Evolutionary conservation across 2,113 vertebrate genomes (phyloP).

Genomic region (Elachura formosa): DNA sequence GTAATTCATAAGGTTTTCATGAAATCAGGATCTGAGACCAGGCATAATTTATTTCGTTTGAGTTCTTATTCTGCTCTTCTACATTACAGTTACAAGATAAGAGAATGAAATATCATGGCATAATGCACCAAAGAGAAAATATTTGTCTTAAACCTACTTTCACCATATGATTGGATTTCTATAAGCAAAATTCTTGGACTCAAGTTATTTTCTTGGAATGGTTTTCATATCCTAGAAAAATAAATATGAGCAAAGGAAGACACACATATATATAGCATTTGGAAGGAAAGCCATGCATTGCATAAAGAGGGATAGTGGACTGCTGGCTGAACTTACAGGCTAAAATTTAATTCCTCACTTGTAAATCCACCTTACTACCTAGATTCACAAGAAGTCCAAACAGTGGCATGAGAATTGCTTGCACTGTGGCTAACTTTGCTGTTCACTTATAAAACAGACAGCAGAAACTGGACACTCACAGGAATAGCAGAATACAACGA

Average conservation of each 20-base stretch:
- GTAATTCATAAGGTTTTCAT: not conserved
- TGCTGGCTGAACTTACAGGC: not conserved
- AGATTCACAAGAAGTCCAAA: not conserved
- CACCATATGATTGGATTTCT: not conserved
- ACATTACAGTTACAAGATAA: not conserved
- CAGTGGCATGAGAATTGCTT: not conserved
- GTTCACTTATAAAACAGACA: not conserved
- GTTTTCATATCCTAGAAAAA: not conserved
- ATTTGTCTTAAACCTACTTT: not conserved
- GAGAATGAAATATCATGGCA: not conserved
- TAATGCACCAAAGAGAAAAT: not conserved
- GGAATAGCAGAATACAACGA: constrained; percentile 16
- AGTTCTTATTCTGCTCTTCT: not conserved
- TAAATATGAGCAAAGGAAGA: not conserved
- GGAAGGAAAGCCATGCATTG: not conserved
- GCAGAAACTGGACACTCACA: not conserved
- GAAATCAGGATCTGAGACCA: not conserved
- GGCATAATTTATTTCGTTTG: not conserved
- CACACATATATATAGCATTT: not conserved
- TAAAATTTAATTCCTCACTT: not conserved
- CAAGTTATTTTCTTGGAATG: not conserved
- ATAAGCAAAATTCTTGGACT: not conserved
- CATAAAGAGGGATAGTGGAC: not conserved
- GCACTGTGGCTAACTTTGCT: not conserved
- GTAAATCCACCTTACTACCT: not conserved